Evolutionary conservation across 1,140 invertebrate species (phyloP), one percentile per base, ranked within the genome.

Genomic region (Dysdera silvatica): DNA sequence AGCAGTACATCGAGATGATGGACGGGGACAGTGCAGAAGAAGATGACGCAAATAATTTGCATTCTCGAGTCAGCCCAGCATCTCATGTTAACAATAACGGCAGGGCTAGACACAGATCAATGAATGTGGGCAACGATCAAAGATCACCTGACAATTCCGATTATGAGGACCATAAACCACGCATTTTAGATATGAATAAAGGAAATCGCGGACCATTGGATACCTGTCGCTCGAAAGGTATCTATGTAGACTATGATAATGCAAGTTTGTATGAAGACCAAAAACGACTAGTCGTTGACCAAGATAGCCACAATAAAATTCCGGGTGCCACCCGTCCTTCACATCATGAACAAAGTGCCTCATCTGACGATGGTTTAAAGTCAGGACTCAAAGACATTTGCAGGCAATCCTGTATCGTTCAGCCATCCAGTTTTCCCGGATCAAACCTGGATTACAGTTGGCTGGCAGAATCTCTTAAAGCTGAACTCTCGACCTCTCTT

Each of bases 1-100:
- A 91, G 73, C 89, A 89, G 72, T 94, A 93, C 74, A 82, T 87
- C 70, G 87, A 91, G 73, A 77, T 92, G 67, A 89, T 87, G 80
- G 88, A 56, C 23, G 61, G 61, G 2, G 61, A 63, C 26, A 45
- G 35, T 18, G 52, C 51, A 4, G 54, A 48, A 3, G 64, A 56
- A 10, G 52, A 59, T 4, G 31, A 51, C 47, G 26, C 43, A 35
- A 23, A 33, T 20, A n/a, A n/a, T n/a, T n/a, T n/a, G n/a, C n/a
- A n/a, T n/a, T n/a, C n/a, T n/a, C n/a, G n/a, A n/a, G n/a, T n/a
- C n/a, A n/a, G n/a, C n/a, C n/a, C n/a, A 18, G 40, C 20, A n/a
- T 12, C 28, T 26, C 31, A 45, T 16, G 14, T 4, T 16, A 32
- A n/a, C 55, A 49, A 12, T 28, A 35, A 10, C 32, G 8, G 14